A percentile compares a stretch with the other conserved stretches of the same genome.
Evolutionary conservation across 2,888 invertebrate species (phyloP).

Genomic region (Drosophila ezoana): DNA sequence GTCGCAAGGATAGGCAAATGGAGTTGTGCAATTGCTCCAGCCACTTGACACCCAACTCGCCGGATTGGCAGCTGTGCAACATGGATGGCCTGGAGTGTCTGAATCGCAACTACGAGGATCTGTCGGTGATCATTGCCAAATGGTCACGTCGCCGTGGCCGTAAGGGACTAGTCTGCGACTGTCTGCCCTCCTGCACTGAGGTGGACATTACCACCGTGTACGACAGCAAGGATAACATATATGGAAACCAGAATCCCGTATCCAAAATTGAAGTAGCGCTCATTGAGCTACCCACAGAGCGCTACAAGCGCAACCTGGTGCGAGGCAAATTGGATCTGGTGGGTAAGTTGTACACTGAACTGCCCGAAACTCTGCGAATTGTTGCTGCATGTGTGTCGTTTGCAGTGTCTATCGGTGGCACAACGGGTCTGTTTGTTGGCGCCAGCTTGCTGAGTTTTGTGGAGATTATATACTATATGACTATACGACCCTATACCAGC

Average conservation of each 20-base stretch:
- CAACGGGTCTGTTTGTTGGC: conserved; percentile 88
- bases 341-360: conserved; percentile 85
- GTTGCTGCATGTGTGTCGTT: conserved; percentile 32
- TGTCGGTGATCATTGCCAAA: conserved; percentile 88
- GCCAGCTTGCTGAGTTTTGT: conserved; percentile 89
- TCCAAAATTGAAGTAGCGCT: conserved; percentile 87
- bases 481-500: conserved; percentile 83
- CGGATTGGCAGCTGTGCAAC: conserved; percentile 86
- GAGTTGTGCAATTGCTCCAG: conserved; percentile 89
- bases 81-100: conserved; percentile 89
- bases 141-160: conserved; percentile 87
- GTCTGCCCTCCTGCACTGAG: conserved; percentile 90
- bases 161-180: conserved; percentile 88
- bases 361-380: conserved; percentile 7
- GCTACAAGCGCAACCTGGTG: conserved; percentile 90
- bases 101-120: conserved; percentile 87
- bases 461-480: conserved; percentile 87
- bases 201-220: conserved; percentile 88
- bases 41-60: conserved; percentile 88
- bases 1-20: conserved; percentile 88
- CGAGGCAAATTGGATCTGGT: conserved; percentile 90
- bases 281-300: conserved; percentile 88
- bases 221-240: conserved; percentile 82
- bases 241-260: conserved; percentile 72
- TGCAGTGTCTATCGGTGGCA: conserved; percentile 88